Conservation (phyloP, 2,888 invertebrate species). For the Agrotis clavis region DNA sequence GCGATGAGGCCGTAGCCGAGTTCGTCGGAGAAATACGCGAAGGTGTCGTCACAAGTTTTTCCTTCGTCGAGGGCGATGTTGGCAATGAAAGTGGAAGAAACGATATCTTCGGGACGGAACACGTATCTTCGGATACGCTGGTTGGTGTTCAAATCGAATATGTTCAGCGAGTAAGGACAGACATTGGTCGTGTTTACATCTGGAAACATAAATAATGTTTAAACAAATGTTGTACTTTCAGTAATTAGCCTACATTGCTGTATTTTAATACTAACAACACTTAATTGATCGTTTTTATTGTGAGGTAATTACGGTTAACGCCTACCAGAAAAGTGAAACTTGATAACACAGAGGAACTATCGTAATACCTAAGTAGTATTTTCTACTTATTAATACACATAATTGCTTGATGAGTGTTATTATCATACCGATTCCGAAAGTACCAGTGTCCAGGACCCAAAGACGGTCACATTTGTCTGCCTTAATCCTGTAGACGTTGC, state of each 20-base stretch:
- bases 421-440: constrained; percentile 93
- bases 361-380: neutral
- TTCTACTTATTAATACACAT: neutral
- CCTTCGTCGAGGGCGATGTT: constrained; percentile 96
- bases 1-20: constrained; percentile 95
- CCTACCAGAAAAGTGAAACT: constrained; percentile 38
- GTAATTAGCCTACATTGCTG: neutral
- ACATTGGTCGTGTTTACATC: constrained; percentile 92
- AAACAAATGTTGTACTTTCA: constrained; percentile 1
- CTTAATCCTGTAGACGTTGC: constrained; percentile 95
- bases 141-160: constrained; percentile 95
- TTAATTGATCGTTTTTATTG: constrained; percentile 23
- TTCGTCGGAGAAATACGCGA: constrained; percentile 95
- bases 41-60: constrained; percentile 94
- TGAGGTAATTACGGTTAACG: constrained; percentile 29
- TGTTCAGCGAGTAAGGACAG: constrained; percentile 95
- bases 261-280: constrained; percentile 12
- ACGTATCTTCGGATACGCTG: constrained; percentile 93
- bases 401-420: neutral
- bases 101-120: constrained; percentile 94
- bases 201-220: constrained; percentile 69
- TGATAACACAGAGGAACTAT: constrained; percentile 6
- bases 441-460: constrained; percentile 96
- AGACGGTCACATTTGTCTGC: constrained; percentile 95
- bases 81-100: constrained; percentile 95